These are phyloP conservation scores for Riparia riparia DNA, from an alignment of 2,113 vertebrate genomes.

Conservation along the genomic window DNA sequence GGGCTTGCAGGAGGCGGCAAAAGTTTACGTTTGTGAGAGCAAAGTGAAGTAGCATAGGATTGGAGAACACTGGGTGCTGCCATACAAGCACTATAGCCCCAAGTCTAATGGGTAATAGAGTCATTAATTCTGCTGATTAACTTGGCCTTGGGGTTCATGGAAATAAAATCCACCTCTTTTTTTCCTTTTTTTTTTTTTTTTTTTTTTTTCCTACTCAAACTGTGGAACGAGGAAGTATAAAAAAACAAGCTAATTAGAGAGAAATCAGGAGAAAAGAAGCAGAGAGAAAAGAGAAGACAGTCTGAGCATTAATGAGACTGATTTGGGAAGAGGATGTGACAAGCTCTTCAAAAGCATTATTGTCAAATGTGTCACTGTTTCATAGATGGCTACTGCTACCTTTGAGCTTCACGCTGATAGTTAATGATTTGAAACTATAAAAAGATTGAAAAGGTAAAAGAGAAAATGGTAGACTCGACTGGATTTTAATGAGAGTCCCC, in stretches of 20 bases:
- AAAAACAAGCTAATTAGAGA: conserved; percentile 83
- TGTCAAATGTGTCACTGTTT: conserved; percentile 84
- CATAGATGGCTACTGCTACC: conserved; percentile 79
- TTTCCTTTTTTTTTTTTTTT: not conserved
- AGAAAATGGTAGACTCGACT: conserved; percentile 78
- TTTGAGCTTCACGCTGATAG: conserved; percentile 83
- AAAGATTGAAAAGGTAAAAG: conserved; percentile 84
- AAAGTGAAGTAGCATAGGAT: conserved; percentile 33
- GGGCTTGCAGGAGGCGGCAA: conserved; percentile 22
- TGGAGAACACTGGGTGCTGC: conserved; percentile 21
- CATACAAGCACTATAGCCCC: conserved; percentile 51
- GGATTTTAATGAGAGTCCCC: conserved; percentile 80
- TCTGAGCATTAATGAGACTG: conserved; percentile 85
- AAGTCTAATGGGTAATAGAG: conserved; percentile 80
- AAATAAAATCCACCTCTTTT: conserved; percentile 76
- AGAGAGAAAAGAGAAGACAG: conserved; percentile 78
- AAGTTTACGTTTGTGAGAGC: conserved; percentile 65
- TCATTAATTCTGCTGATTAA: conserved; percentile 88
- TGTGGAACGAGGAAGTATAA: conserved; percentile 72
- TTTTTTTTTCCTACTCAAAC: conserved; percentile 60
- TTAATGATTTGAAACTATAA: conserved; percentile 85
- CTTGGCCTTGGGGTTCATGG: conserved; percentile 82
- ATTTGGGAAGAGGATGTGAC: conserved; percentile 84
- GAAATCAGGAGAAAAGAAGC: conserved; percentile 80
- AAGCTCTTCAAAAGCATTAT: conserved; percentile 86